Evolutionary conservation across 2,888 invertebrate species (phyloP).

Genomic region (Agrotis segetum): DNA sequence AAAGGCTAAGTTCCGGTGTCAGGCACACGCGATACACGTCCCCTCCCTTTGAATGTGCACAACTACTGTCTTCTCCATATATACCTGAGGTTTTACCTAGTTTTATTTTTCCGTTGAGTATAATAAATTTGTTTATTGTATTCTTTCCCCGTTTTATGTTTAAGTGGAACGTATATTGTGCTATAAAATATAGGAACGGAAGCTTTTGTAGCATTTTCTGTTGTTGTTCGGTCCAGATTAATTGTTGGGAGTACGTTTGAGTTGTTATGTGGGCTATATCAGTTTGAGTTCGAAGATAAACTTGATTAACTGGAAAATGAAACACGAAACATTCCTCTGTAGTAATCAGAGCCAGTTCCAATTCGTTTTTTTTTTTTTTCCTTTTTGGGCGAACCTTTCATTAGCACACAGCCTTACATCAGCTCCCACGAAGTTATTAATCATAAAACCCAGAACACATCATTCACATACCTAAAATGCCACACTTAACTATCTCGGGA

Average conservation of each 20-base stretch:
- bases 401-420: constrained; percentile 11
- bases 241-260: constrained; percentile 22
- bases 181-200: constrained; percentile 47
- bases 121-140: constrained; percentile 68
- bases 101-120: constrained; percentile 60
- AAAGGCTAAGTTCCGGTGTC: constrained; percentile 86
- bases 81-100: constrained; percentile 62
- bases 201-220: constrained; percentile 47
- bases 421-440: constrained; percentile 33
- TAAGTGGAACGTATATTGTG: constrained; percentile 52
- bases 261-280: constrained; percentile 14
- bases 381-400: constrained; percentile 18
- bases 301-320: constrained; percentile 23
- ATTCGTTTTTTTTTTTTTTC: constrained; percentile 1
- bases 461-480: constrained; percentile 45
- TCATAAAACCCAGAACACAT: constrained; percentile 41
- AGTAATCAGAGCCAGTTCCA: constrained; percentile 9
- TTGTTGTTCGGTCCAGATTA: constrained; percentile 32
- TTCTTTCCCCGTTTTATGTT: constrained; percentile 60
- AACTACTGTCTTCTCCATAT: constrained; percentile 61
- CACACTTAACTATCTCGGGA: constrained; percentile 52
- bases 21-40: constrained; percentile 77
- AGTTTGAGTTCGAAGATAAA: constrained; percentile 41
- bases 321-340: constrained; percentile 8
- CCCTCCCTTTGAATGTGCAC: constrained; percentile 65